Evolutionary conservation across 2,797 vertebrate species (phyloP).

Genomic region (Pempheris klunzingeri): DNA sequence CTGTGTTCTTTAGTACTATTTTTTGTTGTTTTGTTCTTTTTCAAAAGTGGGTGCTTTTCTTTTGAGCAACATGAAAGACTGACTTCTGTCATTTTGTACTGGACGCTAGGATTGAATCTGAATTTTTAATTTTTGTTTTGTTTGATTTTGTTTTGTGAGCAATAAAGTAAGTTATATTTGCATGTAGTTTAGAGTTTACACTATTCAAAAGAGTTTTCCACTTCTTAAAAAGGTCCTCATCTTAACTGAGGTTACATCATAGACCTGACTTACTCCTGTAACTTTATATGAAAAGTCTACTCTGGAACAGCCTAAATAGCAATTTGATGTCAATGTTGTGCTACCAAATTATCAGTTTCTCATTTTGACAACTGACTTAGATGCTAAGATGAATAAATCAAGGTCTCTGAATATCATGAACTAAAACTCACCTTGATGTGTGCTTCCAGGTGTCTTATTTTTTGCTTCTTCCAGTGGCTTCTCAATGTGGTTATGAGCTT

Average conservation of each 20-base stretch:
- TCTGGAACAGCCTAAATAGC: background rate
- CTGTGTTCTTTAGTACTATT: background rate
- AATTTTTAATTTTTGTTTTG: too few relatives aligned
- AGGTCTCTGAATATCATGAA: background rate
- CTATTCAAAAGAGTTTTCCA: conserved; percentile 24
- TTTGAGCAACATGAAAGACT: background rate
- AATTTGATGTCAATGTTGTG: conserved; percentile 18
- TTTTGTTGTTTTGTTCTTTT: background rate
- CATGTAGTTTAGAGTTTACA: conserved; percentile 40
- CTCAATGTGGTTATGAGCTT: background rate
- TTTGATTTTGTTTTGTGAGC: too few relatives aligned
- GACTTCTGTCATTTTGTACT: background rate
- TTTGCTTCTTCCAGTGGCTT: background rate
- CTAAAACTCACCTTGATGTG: background rate
- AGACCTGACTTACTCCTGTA: conserved; percentile 20
- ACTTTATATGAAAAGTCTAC: conserved; percentile 18
- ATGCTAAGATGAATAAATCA: background rate
- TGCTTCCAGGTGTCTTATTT: accelerated
- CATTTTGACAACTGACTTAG: background rate
- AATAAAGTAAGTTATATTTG: conserved; percentile 46
- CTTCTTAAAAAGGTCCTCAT: conserved; percentile 52
- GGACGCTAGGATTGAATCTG: background rate
- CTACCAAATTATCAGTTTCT: background rate
- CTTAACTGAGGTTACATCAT: conserved; percentile 51
- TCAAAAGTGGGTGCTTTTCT: background rate